Base-by-base conservation (phyloP, 1,140 invertebrate species). In the Saccostrea cuccullata region DNA sequence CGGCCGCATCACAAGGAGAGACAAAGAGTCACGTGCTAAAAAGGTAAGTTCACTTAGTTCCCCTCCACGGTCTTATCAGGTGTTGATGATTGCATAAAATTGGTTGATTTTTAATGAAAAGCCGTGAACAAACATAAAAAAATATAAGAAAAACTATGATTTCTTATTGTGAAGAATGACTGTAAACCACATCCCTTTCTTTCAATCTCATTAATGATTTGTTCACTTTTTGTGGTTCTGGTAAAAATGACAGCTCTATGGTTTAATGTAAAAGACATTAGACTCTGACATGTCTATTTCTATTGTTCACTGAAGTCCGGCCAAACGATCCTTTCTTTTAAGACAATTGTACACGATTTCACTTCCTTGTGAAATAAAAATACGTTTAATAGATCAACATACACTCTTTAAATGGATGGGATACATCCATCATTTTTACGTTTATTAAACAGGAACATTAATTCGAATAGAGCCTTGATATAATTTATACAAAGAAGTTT, bases 401-500 rank as follows among this genome's bases (percentile, higher is more conserved):
- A 77, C 70, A 77, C 0, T 73, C 13, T 73, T 73, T 26, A 77
- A 77, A 77, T 77, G 70, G 30, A 77, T 77, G 26, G 15, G 26
- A 26, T 15, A 17, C 70, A 77, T 77, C 26, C 23, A 77, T 77
- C 70, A 77, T 77, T 77, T 77, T 77, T 40, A 77, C 70, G 70
- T 77, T 30, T 77, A 15, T 77, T 15, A 36, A 17, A 9, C 70
- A 47, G 47, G 47, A 47, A 47, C 47, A 47, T 9, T 47, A 47
- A 47, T 8, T 13, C 12, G 30, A 77, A 26, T 3, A 36, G 70
- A 30, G 70, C 30, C 23, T 77, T 15, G 70, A 30, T 77, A 77
- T 30, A 77, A 77, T 77, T 77, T 26, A 17, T 13, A 36, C 70
- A 77, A 77, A 12, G 70, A 77, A 26, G 58, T 60, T 60, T 60